Evolutionary conservation across 2,888 invertebrate species (phyloP).

Genomic region (Luffia ferchaultella): DNA sequence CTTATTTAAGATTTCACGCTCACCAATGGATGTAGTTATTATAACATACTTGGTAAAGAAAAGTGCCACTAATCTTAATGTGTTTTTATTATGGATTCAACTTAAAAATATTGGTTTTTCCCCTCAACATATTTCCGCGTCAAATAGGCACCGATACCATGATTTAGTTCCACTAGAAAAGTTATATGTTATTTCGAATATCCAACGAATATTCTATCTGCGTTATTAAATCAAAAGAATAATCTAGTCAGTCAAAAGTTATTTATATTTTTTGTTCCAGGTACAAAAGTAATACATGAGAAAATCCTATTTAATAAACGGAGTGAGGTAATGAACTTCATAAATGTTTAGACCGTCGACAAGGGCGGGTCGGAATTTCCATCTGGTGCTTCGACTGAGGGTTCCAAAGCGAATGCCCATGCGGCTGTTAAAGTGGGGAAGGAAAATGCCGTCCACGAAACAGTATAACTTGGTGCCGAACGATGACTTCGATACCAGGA

Average conservation of each 20-base stretch:
- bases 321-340: not conserved
- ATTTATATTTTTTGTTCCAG: not conserved
- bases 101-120: not conserved
- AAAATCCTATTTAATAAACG: not conserved
- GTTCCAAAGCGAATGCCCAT: slow-evolving; percentile 48
- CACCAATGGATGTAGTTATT: too few relatives aligned
- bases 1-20: too few relatives aligned
- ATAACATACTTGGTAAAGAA: too few relatives aligned
- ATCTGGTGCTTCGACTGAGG: slow-evolving; percentile 13
- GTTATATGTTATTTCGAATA: not conserved
- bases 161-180: too few relatives aligned
- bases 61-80: too few relatives aligned
- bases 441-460: slow-evolving; percentile 86
- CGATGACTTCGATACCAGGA: slow-evolving; percentile 94
- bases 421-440: slow-evolving; percentile 53
- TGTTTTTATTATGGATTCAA: not conserved
- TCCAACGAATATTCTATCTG: not conserved
- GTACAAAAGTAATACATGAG: not conserved
- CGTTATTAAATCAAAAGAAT: not conserved
- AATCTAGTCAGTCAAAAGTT: not conserved
- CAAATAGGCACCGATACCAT: not conserved
- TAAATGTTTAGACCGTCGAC: slow-evolving; percentile 5
- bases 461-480: slow-evolving; percentile 94
- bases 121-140: not conserved
- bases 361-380: not conserved